Percentiles rank a stretch among this genome's conserved stretches.
These are phyloP conservation scores for Seira ritae DNA, from an alignment of 2,888 invertebrate species.

Conservation along the genomic window DNA sequence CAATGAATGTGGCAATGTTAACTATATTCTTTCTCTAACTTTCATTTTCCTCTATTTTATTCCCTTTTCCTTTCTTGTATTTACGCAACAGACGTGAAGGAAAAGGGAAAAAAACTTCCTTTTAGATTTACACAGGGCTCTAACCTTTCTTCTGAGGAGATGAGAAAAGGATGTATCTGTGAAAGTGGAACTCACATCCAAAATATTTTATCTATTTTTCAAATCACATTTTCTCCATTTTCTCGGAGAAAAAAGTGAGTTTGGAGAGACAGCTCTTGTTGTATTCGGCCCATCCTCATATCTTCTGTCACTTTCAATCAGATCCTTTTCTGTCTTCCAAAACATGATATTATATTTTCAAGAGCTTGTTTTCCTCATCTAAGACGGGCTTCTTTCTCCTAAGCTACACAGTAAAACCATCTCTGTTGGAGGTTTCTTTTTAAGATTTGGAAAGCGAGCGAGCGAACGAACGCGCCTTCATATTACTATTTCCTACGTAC, in stretches of 20 bases:
- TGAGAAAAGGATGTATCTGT: constrained; percentile 13
- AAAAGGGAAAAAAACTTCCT: neutral
- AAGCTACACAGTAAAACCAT: neutral
- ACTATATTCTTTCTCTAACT: constrained; percentile 1
- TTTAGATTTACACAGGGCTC: neutral
- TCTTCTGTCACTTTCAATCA: constrained; percentile 52
- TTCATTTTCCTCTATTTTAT: neutral
- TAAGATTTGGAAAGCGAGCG: constrained; percentile 5
- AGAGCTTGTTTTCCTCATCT: no score
- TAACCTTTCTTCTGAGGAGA: constrained; percentile 2
- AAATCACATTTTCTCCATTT: constrained; percentile 8
- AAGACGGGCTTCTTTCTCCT: no score
- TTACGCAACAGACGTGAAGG: constrained; percentile 6
- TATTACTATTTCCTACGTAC: neutral
- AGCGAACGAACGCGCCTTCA: neutral
- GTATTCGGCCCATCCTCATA: constrained; percentile 16
- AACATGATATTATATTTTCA: neutral
- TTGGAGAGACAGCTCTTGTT: neutral
- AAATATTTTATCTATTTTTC: constrained; percentile 21
- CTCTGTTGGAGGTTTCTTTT: constrained; percentile 15
- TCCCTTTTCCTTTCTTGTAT: neutral
- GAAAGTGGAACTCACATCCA: constrained; percentile 21
- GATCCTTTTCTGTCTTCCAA: constrained; percentile 28
- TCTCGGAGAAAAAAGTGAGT: constrained; percentile 6
- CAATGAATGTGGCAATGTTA: constrained; percentile 5